These are phyloP conservation scores for Scortum barcoo DNA, from an alignment of 2,113 vertebrate genomes.

Conservation along the genomic window DNA sequence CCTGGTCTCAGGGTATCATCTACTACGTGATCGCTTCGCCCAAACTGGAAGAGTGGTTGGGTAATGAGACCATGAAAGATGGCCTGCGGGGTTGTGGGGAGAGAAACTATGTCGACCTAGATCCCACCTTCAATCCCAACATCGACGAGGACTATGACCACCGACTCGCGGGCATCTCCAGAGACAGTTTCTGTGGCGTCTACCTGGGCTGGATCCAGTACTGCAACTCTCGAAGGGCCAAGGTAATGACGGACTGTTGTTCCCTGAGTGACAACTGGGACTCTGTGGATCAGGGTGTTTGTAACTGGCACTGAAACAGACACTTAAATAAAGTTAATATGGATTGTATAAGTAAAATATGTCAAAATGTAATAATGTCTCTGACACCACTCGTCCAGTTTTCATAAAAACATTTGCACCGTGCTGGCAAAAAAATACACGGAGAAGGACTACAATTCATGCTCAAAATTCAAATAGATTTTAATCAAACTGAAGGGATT, in stretches of 20 bases:
- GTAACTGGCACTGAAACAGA: not conserved
- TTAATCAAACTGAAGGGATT: not conserved
- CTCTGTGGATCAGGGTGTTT: not conserved
- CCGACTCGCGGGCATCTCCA: conserved; percentile 94
- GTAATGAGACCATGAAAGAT: conserved; percentile 96
- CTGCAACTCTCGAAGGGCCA: conserved; percentile 92
- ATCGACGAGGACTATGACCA: conserved; percentile 99
- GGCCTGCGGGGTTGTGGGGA: conserved; percentile 91
- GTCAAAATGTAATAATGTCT: too few species aligned
- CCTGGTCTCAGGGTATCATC: conserved; percentile 90
- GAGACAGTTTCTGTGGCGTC: conserved; percentile 95
- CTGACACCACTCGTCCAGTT: too few species aligned
- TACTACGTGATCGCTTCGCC: conserved; percentile 95
- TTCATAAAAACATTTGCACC: not conserved
- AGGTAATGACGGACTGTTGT: conserved; percentile 80
- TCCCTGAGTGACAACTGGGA: not conserved
- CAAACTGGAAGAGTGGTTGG: conserved; percentile 96
- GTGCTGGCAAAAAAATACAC: not conserved
- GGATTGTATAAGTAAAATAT: too few species aligned
- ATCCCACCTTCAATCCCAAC: conserved; percentile 99
- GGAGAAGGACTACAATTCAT: not conserved
- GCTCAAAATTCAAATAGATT: not conserved
- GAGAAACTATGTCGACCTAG: conserved; percentile 96
- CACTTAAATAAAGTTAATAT: too few species aligned
- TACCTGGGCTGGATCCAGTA: conserved; percentile 98